A percentile compares a stretch with the other conserved stretches of the same genome.
Evolutionary conservation across 2,888 invertebrate genomes (phyloP).

Genomic region (Mythimna loreyi): DNA sequence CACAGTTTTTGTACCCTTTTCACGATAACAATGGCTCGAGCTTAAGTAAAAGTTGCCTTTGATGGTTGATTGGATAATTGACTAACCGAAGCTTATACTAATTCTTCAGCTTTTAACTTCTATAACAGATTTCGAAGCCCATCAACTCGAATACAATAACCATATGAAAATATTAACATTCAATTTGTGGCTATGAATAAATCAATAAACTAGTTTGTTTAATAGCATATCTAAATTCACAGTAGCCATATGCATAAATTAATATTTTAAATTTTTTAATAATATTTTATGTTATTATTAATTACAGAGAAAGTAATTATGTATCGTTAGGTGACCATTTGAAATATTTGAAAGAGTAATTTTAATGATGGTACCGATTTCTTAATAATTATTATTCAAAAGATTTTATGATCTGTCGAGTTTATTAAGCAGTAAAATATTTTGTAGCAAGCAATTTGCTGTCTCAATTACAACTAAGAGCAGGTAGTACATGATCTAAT

Average conservation of each 20-base stretch:
- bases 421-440: slow-evolving; percentile 8
- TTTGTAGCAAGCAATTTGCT: slow-evolving; percentile 1
- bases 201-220: slow-evolving; percentile 73
- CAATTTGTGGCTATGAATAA: slow-evolving; percentile 74
- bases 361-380: slow-evolving; percentile 20
- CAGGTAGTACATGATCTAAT: too few species aligned
- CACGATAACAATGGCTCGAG: slow-evolving; percentile 57
- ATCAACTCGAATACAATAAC: slow-evolving; percentile 63
- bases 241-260: slow-evolving; percentile 69
- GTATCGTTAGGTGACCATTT: slow-evolving; percentile 42
- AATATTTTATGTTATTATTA: slow-evolving; percentile 65
- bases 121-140: slow-evolving; percentile 54
- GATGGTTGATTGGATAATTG: slow-evolving; percentile 63
- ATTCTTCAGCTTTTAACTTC: slow-evolving; percentile 58
- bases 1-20: slow-evolving; percentile 64
- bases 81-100: slow-evolving; percentile 51
- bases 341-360: slow-evolving; percentile 47
- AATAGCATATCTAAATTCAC: slow-evolving; percentile 67
- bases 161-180: slow-evolving; percentile 69
- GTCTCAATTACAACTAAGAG: not conserved
- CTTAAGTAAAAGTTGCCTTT: slow-evolving; percentile 60
- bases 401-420: slow-evolving; percentile 11
- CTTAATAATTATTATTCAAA: slow-evolving; percentile 15
- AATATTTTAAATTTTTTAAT: slow-evolving; percentile 46
- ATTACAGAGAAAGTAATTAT: slow-evolving; percentile 61